Percentiles rank a stretch among this genome's conserved stretches.
Evolutionary conservation across 2,113 vertebrate species (phyloP).

Genomic region (Myotis yumanensis): DNA sequence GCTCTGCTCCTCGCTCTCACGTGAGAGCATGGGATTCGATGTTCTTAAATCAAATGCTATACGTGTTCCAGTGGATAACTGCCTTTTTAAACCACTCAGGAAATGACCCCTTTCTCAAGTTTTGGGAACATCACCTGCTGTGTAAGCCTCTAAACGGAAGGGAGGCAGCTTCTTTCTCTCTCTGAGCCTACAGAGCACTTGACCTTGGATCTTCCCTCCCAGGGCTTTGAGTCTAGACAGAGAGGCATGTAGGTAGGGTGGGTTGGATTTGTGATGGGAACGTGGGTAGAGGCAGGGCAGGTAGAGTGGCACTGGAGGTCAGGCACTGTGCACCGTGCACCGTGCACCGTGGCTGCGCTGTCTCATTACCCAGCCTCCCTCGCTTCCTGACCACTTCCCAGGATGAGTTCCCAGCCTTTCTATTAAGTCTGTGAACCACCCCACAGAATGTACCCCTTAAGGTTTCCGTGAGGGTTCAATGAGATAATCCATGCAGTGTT

Average conservation of each 20-base stretch:
- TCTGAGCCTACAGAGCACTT: neutral
- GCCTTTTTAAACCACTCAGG: neutral
- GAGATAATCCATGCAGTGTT: neutral
- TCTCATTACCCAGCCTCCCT: neutral
- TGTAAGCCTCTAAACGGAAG: neutral
- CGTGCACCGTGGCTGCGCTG: fast-evolving
- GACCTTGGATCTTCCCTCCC: neutral
- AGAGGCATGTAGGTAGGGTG: neutral
- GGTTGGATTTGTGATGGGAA: neutral
- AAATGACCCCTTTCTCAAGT: neutral
- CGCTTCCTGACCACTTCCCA: neutral
- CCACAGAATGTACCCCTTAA: neutral
- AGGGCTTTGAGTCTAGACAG: neutral
- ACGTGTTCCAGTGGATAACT: no score
- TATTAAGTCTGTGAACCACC: neutral
- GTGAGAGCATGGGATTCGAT: neutral
- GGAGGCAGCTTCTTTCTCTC: neutral
- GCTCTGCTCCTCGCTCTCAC: neutral
- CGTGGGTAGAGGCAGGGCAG: neutral
- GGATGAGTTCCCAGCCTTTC: neutral
- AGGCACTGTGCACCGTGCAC: no score
- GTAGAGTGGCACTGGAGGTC: neutral
- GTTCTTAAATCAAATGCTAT: neutral
- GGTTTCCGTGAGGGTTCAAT: neutral
- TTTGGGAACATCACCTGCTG: neutral